Evolutionary conservation across 1,140 invertebrate genomes (phyloP), one percentile per base, ranked within the genome.

Genomic region (Diorhabda elongata): DNA sequence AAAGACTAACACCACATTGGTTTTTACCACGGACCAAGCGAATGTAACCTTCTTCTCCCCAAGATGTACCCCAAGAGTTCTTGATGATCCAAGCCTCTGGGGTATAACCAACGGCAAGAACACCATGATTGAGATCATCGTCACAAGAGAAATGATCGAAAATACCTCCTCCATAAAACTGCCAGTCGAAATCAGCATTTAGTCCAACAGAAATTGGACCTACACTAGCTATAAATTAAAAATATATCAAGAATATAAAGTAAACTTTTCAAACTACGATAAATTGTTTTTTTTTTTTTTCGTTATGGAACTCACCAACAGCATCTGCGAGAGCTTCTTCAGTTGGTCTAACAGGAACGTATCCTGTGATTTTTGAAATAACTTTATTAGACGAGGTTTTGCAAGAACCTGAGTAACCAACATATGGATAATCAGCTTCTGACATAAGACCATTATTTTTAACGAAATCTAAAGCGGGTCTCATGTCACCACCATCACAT

Each of bases 181-280:
- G 69, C 42, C 74, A 60, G 26, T 26, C 26, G n/a, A 66, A 64
- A 6, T 66, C 9, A 66, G 97, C 97, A 86, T 99, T 96, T 79
- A 99, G 98, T 69, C 95, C 96, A 61, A 94, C 87, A 4, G 91
- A 88, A 9, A 93, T 78, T 5, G 97, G 96, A 26, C 97, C 96
- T 72, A 95, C 83, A 2, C 91, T 95, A 43, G 41, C 61, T 62
- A 8, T 8, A 62, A 62, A 43, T 5, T 42, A 62, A 62, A 26
- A 26, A 7, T 56, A 7, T 56, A n/a, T 56, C 52, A 56, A 56
- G 52, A 6, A 56, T 7, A 56, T n/a, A 7, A 7, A n/a, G 6
- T 56, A 56, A 7, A 7, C 6, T 7, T 56, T 56, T 56, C 52
- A 56, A 56, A 6, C n/a, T 56, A 7, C 52, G 87, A 58, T 56